Evolutionary conservation across 64 coral and sea anemone species (phyloP), one percentile per base, ranked within the genome.

Genomic region (Acropora yongei): DNA sequence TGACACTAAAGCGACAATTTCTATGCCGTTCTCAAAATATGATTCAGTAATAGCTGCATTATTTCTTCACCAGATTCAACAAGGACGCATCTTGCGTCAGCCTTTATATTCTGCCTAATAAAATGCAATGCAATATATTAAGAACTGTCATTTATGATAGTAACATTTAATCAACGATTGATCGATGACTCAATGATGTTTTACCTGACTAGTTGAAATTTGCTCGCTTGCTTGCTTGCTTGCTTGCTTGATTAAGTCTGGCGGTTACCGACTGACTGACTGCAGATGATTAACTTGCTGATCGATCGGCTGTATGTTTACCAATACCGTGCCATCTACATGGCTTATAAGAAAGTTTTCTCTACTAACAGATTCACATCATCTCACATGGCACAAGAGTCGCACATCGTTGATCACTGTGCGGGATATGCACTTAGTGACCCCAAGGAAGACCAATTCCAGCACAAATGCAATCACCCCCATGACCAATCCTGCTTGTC

Each of bases 401-500:
- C 61, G 3, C 13, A 30, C 68, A 44, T 87, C 8, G 63, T 68
- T 30, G 84, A 87, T 71, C 84, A 87, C 44, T 87, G 84, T 71
- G 13, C 12, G 5, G n/a, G 16, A 18, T 49, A 87, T 48, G 84
- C 66, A 66, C 84, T 87, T 49, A 87, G 84, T 48, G 84, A 87
- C 41, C 61, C 68, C 5, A 87, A 87, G 67, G 84, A 87, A 49
- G 8, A 72, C 41, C 9, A 71, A 9, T 55, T 55, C 51, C 51
- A 55, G 51, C 51, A 55, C 51, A 55, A 55, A 55, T 55, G 51
- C 51, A 55, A 80, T 53, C 88, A 90, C 57, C n/a, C 17, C 7
- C 88, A 90, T 46, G 76, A 90, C 58, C 53, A 79, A 20, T 47
- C 45, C 47, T 90, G 88, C 17, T 19, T 76, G 65, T 90, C 76